Evolutionary conservation across 2,113 vertebrate genomes (phyloP).

Genomic region (Emydocephalus ijimae): DNA sequence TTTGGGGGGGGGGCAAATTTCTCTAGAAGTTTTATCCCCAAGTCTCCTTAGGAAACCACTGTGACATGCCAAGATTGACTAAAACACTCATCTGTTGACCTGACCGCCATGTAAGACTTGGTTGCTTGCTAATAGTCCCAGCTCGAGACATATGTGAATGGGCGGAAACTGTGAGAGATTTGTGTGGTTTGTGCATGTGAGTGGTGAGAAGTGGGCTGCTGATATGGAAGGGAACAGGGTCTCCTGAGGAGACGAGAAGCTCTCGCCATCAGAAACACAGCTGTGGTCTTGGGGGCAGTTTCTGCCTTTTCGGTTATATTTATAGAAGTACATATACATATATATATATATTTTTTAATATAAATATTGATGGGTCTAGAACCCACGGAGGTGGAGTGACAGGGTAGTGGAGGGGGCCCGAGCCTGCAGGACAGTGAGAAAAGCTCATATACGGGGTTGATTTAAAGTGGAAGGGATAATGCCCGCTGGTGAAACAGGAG

Average conservation of each 20-base stretch:
- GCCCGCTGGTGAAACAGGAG: constrained; percentile 9
- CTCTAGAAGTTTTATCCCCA: neutral
- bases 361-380: constrained; percentile 42
- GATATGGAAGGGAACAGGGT: constrained; percentile 21
- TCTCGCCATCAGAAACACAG: constrained; percentile 59
- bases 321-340: constrained; percentile 52
- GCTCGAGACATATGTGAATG: neutral
- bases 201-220: constrained; percentile 25
- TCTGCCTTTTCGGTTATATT: constrained; percentile 63
- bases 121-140: neutral
- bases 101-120: neutral
- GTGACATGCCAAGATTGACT: neutral
- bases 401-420: neutral
- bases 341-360: constrained; percentile 13
- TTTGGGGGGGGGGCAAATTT: neutral
- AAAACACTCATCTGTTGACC: neutral
- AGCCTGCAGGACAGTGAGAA: constrained; percentile 41
- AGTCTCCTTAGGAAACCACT: neutral
- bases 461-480: neutral
- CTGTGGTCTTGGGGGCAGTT: constrained; percentile 52
- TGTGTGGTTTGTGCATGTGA: neutral
- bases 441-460: constrained; percentile 26
- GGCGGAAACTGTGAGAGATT: neutral
- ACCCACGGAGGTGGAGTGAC: constrained; percentile 26
- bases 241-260: constrained; percentile 43